Base-by-base conservation (phyloP, 2,113 vertebrate genomes). In the Mus spicilegus region DNA sequence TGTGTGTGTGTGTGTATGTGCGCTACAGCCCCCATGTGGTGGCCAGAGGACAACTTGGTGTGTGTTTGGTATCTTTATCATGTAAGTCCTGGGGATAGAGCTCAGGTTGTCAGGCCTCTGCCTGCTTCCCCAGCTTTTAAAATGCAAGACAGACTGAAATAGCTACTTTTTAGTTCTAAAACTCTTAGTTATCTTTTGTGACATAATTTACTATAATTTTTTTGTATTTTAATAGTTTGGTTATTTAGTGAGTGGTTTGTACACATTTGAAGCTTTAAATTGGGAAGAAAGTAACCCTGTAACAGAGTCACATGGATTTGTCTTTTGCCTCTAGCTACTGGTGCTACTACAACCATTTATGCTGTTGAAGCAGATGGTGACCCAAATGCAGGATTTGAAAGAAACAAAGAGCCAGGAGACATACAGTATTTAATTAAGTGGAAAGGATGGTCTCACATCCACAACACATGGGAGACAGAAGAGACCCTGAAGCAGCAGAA, bases 381-480 rank as follows among this genome's bases (percentile, higher is more conserved):
- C 96, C 99, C 99, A 86, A 99, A 99, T 96, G 72, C 89, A 97
- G 99, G 97, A 87, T 99, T 99, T 98, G 99, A 99, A 91, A 98
- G 99, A 75, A 98, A 98, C 97, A 99, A 99, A 96, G 99, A 99
- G 94, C 87, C 98, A 0, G 99, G 99, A 85, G 99, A 99, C 12
- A 70, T 98, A 94, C 99, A 99, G 91, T 99, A 99, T 98, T 98
- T 99, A 97, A 99, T 99, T 95, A 99, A 99, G 98, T 99, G 99
- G 99, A 99, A 99, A 98, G 99, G 99, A 39, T 99, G 99, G 99
- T 99, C 99, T 9, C 99, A 99, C 97, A 99, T 99, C 96, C 99
- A 99, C 96, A 99, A 99, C 63, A 99, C 99, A 2, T 99, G 99
- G 99, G 99, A 99, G 98, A 99, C 99, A 0, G 99, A 99, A 95